Base-by-base conservation (phyloP, 2,797 vertebrate genomes). In the Clarias pachynema region DNA sequence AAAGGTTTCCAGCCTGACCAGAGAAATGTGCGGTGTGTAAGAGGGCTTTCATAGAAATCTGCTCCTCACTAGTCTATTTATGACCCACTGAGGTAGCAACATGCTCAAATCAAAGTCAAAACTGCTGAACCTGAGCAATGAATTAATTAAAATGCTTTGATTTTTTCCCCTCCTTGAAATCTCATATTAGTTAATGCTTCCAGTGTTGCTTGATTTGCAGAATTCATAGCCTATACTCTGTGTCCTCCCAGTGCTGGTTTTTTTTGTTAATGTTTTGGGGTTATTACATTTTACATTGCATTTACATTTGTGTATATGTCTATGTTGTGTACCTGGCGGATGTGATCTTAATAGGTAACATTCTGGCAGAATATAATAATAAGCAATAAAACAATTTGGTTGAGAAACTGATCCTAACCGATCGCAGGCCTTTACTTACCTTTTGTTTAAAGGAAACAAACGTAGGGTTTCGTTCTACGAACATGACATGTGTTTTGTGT, bases 141-240 rank as follows among this genome's bases (percentile, higher is more conserved):
- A 84, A 86, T 88, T 83, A 69, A 88, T 88, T 89, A 85, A 79
- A 73, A 74, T 37, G 69, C 86, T 86, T 86, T 86, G 82, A 86
- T 83, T 74, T 59, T 49, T 75, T 22, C 20, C 29, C 1, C 10
- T 82, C 16, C 72, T 60, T 60, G 63, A 83, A 81, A 79, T 56
- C 78, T 86, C 72, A 75, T 84, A 87, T 87, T 86, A 87, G 87
- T 87, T 89, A 89, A 86, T 87, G 29, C 79, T 89, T 86, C 82
- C 66, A 85, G 85, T 85, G 59, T 70, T 70, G 79, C 40, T 72
- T 5, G 77, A 31, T 78, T 79, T 84, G 74, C 80, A 69, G 53
- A 81, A 60, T 59, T 37, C 24, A 5, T 44, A 18, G 24, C 26
- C 31, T 49, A 72, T 66, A 26, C 12, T 53, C 49, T 14, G 14